Base-by-base conservation (phyloP, 2,797 vertebrate genomes). In the Sebastes diploproa region DNA sequence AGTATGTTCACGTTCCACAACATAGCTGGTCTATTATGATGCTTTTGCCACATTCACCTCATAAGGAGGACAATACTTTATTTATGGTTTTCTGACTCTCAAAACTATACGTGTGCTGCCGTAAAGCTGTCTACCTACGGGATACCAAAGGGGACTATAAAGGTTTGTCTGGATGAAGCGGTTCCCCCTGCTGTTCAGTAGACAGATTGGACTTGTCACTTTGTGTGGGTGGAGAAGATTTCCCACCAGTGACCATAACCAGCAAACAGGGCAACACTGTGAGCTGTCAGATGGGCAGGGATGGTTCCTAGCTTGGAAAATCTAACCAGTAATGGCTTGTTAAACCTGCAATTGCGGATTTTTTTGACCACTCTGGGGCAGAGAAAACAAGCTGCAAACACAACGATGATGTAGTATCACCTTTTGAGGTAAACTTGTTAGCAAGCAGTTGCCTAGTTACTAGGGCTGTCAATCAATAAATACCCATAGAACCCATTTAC, bases 201-300 rank as follows among this genome's bases (percentile, higher is more conserved):
- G 72, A 79, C 70, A 73, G 62, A 78, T 67, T 83, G 59, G 42
- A 75, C 60, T n/a, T 76, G 63, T 69, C 66, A 42, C 66, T 72
- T 59, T 63, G 58, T 69, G 85, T 86, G 75, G 67, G 38, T 65
- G 75, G 67, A 38, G 27, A 68, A 67, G 10, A 46, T 66, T 65
- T 86, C 76, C 68, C 60, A 73, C 74, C 74, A 63, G 77, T 55
- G 56, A 63, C 63, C 74, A 11, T 11, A 30, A 52, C 23, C 34
- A 56, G 55, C 34, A 52, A 61, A 67, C 65, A 63, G 25, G 25
- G 52, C 66, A 12, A 27, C 68, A 30, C 67, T 36, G 54, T 55
- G 62, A n/a, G 16, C 52, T 23, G 56, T 72, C 62, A 18, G n/a
- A 46, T 13, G 23, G 10, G 27, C 62, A 16, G 63, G 23, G 25